A percentile compares a stretch with the other conserved stretches of the same genome.
Conservation (phyloP, 2,113 vertebrate species). For the Vicugna pacos region DNA sequence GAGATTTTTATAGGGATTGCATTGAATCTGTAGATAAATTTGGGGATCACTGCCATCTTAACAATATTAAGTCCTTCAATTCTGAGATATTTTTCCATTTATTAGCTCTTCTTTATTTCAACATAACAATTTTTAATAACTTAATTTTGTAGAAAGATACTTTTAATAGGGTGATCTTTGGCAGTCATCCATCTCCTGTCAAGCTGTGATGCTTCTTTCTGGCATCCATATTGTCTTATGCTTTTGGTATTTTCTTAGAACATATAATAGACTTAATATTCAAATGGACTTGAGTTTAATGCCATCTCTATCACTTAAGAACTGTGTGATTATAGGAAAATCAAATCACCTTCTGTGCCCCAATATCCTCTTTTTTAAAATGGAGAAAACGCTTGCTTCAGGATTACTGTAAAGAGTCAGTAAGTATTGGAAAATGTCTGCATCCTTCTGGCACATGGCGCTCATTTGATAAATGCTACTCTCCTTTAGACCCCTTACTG, state of each 20-base stretch:
- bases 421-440: not conserved
- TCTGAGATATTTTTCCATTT: not conserved
- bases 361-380: constrained; percentile 27
- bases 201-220: not conserved
- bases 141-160: not conserved
- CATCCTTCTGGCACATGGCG: not conserved
- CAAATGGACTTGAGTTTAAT: not conserved
- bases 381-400: not conserved
- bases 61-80: not conserved
- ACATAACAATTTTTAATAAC: constrained; percentile 26
- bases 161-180: not conserved
- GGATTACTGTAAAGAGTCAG: constrained; percentile 14
- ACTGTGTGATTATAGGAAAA: not conserved
- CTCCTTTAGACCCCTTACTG: not conserved
- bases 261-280: not conserved
- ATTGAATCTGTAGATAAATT: not conserved
- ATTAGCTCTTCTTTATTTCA: not conserved
- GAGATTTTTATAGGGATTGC: not conserved
- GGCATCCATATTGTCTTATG: not conserved
- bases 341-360: not conserved
- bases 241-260: not conserved
- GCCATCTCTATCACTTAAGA: not conserved
- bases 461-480: constrained; percentile 52
- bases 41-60: not conserved
- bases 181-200: not conserved